A percentile compares a stretch with the other conserved stretches of the same genome.
phyloP scores from a whole-genome alignment of 2,888 invertebrate genomes.

The Idaea dimidiata region DNA sequence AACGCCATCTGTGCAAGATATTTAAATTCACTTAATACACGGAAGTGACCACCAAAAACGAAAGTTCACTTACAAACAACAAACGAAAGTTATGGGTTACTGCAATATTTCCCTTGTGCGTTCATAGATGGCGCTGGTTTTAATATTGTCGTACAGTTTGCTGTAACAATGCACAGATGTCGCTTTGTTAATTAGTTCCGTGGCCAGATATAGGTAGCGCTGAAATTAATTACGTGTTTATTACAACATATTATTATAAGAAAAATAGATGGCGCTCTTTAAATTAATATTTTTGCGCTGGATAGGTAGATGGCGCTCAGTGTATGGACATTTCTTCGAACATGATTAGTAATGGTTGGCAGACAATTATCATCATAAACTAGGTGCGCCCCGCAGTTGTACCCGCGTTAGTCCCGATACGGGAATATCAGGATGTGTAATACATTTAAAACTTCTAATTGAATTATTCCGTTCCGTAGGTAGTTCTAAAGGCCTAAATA shows the following conservation, averaged over 20 bases:
- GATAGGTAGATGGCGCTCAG: slow-evolving; percentile 18
- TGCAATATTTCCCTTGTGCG: neutral
- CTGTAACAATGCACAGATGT: neutral
- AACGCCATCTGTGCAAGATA: too few relatives aligned
- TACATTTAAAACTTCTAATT: too few relatives aligned
- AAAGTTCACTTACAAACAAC: neutral
- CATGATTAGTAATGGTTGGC: too few relatives aligned
- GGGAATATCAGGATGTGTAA: too few relatives aligned
- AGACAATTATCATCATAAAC: too few relatives aligned
- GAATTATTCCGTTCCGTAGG: too few relatives aligned
- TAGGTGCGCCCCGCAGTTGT: too few relatives aligned
- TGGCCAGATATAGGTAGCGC: neutral
- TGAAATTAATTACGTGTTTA: neutral
- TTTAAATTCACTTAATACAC: neutral
- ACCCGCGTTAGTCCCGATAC: too few relatives aligned
- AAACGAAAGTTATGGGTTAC: neutral
- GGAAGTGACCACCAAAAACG: too few relatives aligned
- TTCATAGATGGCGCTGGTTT: neutral
- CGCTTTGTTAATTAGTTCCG: neutral
- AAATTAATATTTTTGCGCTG: neutral
- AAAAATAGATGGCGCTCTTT: neutral
- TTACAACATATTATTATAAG: neutral
- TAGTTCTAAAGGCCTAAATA: too few relatives aligned
- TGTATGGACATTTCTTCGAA: neutral
- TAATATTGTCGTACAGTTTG: neutral